Evolutionary conservation across 2,888 invertebrate genomes (phyloP).

Genomic region (Callimorpha dominula): DNA sequence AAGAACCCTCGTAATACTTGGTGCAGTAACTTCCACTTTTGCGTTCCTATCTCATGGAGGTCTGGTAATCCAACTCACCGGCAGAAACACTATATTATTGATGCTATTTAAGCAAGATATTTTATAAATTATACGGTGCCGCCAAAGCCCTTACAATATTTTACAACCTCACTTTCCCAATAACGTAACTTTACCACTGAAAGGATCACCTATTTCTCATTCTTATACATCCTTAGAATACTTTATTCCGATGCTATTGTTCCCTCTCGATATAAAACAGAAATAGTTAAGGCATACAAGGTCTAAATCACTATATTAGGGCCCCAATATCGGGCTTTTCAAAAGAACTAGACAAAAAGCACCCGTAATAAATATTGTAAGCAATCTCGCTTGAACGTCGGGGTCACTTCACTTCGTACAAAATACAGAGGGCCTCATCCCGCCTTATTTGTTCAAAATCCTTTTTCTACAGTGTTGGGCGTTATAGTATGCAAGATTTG

Average conservation of each 20-base stretch:
- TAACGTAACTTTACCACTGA: background rate
- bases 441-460: slow-evolving; percentile 12
- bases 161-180: background rate
- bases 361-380: slow-evolving; percentile 45
- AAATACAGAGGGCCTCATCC: slow-evolving; percentile 23
- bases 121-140: background rate
- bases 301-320: slow-evolving; percentile 45
- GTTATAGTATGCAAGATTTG: slow-evolving; percentile 16
- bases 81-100: too few species aligned
- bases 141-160: background rate
- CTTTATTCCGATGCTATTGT: background rate
- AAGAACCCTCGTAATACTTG: too few species aligned
- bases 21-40: too few species aligned
- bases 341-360: slow-evolving; percentile 44
- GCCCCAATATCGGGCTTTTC: slow-evolving; percentile 43
- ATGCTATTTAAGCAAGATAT: background rate
- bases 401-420: slow-evolving; percentile 17
- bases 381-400: slow-evolving; percentile 45
- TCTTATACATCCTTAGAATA: background rate
- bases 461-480: background rate
- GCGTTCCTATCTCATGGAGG: too few species aligned
- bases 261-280: slow-evolving; percentile 16
- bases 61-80: too few species aligned
- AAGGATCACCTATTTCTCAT: background rate
- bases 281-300: slow-evolving; percentile 23